Evolutionary conservation across 2,888 invertebrate genomes (phyloP), one percentile per base, ranked within the genome.

Genomic region (Cancer borealis): DNA sequence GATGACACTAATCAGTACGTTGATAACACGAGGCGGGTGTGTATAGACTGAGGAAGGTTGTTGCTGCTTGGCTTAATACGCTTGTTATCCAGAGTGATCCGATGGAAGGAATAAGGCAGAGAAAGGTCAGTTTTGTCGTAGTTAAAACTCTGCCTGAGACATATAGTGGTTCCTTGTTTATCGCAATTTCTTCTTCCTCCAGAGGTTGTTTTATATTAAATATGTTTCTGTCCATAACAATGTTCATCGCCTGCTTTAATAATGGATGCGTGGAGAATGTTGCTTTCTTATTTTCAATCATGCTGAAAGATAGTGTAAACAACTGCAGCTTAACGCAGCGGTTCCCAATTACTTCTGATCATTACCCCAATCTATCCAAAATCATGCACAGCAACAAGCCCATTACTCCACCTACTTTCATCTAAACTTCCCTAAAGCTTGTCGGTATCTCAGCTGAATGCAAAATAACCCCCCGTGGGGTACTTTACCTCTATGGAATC

Each of bases 41-140:
- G 49, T 54, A 26, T 91, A 91, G 91, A 73, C 90, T 90, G 90
- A 54, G 49, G 26, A 60, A 49, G 46, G 47, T 47, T 88, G 47
- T 26, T 91, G 73, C 60, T 91, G 66, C 46, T 73, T 91, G 84
- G 84, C 84, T 39, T 46, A 45, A 30, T 91, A 73, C 73, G n/a
- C 17, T 66, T 73, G 73, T 91, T 73, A 91, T 46, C 73, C 17
- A 91, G 21, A 46, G 66, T 73, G 91, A 73, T 45, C 45, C 46
- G 66, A 91, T 91, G 91, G 91, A 91, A 73, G 91, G 91, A 91
- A 73, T 91, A 21, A 91, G 91, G 91, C 66, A 91, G 91, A 91
- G 91, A 91, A 91, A 91, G 91, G 91, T 91, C 91, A 91, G 91
- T 91, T 90, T 46, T 49, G 73, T 26, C 14, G 73, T 60, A 73